Base-by-base conservation (phyloP, 1,140 invertebrate genomes). In the Gryllus bimaculatus region DNA sequence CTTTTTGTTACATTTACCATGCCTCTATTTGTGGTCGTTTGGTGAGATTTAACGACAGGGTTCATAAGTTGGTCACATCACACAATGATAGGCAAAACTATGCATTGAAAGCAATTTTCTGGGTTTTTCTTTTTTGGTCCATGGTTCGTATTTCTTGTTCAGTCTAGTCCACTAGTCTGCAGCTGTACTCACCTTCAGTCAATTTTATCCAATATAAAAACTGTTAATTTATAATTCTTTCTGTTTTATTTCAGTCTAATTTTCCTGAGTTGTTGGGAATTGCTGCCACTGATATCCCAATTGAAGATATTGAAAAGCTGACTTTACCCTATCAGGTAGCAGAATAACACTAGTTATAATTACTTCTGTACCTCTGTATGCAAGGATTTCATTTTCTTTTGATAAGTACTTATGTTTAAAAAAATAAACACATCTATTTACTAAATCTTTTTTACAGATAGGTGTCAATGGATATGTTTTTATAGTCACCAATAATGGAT, bases 391-490 rank as follows among this genome's bases (percentile, higher is more conserved):
- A 13, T 66, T 66, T 66, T 10, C 54, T 13, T 2, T 66, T 66
- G 10, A 10, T 66, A 66, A 13, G 54, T 66, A 7, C 10, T 66
- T 3, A 66, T 66, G 54, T 2, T 3, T 39, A 39, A 39, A 39
- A 39, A 39, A 39, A 39, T 39, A 39, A 39, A 39, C 20, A 75
- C 20, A 15, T 26, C 20, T 15, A 5, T 26, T 20, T 12, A n/a
- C 47, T 73, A 13, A 8, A n/a, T n/a, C n/a, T 78, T 47, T 54
- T 76, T 88, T 88, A 81, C 83, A 96, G 93, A 90, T 98, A 74
- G 97, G 97, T 26, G 96, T 97, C 0, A 98, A 98, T 86, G 97
- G 95, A 8, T 98, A 98, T 85, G 94, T 95, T 0, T 98, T 98
- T 87, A 93, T 96, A 80, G 93, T 98, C 7, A 98, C 94, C 80